Percentiles rank a stretch among this genome's conserved stretches.
phyloP scores from a whole-genome alignment of 2,113 vertebrate species.

The Psettodes erumei region DNA sequence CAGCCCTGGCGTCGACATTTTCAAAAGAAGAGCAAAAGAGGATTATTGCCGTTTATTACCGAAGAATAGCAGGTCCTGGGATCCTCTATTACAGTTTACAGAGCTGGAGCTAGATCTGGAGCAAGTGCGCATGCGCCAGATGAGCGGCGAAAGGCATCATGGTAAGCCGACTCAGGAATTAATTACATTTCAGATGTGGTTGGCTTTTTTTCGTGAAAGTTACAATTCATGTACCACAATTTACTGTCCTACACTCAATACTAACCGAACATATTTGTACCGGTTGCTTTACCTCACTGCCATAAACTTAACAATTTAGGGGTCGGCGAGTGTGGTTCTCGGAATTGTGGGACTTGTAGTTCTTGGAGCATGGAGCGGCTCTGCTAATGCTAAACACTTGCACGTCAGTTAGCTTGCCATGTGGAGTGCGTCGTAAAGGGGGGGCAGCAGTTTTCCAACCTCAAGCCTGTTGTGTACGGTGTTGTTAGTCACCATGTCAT shows the following conservation, averaged over 20 bases:
- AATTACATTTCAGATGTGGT: background rate
- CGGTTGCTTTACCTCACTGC: fast-evolving
- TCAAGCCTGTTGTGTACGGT: background rate
- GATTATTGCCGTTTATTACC: constrained; percentile 15
- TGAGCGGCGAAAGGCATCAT: constrained; percentile 15
- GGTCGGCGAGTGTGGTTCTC: fast-evolving
- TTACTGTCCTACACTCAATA: background rate
- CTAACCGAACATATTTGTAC: fast-evolving
- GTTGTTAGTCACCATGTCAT: constrained; percentile 75
- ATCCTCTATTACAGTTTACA: constrained; percentile 48
- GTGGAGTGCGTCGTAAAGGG: background rate
- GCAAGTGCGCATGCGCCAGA: constrained; percentile 50
- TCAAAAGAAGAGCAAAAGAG: constrained; percentile 19
- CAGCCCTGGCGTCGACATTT: constrained; percentile 35
- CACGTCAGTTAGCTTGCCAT: constrained; percentile 14
- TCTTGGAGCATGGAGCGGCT: background rate
- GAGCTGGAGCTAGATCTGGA: constrained; percentile 29
- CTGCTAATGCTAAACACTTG: constrained; percentile 2
- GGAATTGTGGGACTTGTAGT: constrained; percentile 73
- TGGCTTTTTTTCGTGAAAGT: background rate
- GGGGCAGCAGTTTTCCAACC: background rate
- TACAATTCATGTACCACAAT: background rate
- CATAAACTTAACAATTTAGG: fast-evolving
- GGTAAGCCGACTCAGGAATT: constrained; percentile 60
- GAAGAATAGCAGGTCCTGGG: constrained; percentile 4